phyloP scores from a whole-genome alignment of 1,140 invertebrate species.

The Nomia melanderi region DNA sequence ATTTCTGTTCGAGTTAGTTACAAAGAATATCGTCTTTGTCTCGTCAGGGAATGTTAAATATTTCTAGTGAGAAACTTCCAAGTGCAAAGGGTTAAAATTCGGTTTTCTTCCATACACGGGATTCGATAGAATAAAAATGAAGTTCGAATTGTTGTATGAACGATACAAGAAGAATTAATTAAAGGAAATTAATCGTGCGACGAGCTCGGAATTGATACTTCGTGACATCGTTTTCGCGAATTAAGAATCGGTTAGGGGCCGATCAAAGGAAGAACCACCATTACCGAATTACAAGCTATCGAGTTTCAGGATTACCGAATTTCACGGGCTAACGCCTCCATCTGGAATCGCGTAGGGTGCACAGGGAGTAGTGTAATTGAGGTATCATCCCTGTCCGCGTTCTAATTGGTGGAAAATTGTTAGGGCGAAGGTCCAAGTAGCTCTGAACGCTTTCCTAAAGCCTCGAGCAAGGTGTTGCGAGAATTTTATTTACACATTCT shows the following conservation, averaged over 20 bases:
- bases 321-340: slow-evolving; percentile 69
- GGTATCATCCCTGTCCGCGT: slow-evolving; percentile 51
- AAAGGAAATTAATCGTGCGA: too few relatives aligned
- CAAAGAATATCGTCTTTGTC: too few relatives aligned
- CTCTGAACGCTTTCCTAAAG: background rate
- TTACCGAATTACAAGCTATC: slow-evolving; percentile 50
- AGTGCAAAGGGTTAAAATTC: too few relatives aligned
- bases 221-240: background rate
- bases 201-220: too few relatives aligned
- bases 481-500: background rate
- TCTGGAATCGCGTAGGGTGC: slow-evolving; percentile 47
- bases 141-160: too few relatives aligned
- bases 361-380: slow-evolving; percentile 62
- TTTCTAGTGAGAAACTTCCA: too few relatives aligned
- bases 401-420: slow-evolving; percentile 69
- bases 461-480: background rate
- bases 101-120: too few relatives aligned
- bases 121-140: too few relatives aligned
- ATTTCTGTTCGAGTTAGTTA: too few relatives aligned
- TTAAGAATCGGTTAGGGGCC: slow-evolving; percentile 11
- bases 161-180: too few relatives aligned
- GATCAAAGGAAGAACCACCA: background rate
- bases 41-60: too few relatives aligned
- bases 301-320: slow-evolving; percentile 62
- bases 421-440: slow-evolving; percentile 10